Evolutionary conservation across 2,113 vertebrate species (phyloP).

Genomic region (Phoxinus phoxinus): DNA sequence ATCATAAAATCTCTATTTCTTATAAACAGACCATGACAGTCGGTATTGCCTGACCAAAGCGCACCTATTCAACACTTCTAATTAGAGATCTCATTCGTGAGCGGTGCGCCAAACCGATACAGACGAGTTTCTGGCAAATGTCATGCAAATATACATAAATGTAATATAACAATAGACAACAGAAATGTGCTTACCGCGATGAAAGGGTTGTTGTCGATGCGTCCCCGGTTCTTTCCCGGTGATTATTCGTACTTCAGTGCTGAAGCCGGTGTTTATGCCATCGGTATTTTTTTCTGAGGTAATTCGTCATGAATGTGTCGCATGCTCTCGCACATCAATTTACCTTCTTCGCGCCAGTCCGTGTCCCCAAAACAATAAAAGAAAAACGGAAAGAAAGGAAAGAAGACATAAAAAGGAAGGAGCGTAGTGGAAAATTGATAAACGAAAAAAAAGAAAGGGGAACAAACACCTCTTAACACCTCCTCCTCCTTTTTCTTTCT

Average conservation of each 20-base stretch:
- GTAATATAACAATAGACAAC: slow-evolving; percentile 52
- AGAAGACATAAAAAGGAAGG: neutral
- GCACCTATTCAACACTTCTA: slow-evolving; percentile 65
- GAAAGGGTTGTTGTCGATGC: slow-evolving; percentile 60
- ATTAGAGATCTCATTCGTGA: slow-evolving; percentile 57
- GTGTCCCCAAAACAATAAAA: slow-evolving; percentile 67
- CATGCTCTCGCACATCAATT: slow-evolving; percentile 69
- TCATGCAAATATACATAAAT: slow-evolving; percentile 50
- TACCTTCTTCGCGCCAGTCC: slow-evolving; percentile 73
- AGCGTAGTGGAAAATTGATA: neutral
- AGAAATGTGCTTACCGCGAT: slow-evolving; percentile 68
- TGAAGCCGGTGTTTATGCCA: slow-evolving; percentile 64
- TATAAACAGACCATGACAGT: slow-evolving; percentile 74
- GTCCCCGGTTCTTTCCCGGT: slow-evolving; percentile 52
- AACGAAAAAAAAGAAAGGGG: slow-evolving; percentile 40
- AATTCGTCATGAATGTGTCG: slow-evolving; percentile 75
- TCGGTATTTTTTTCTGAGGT: slow-evolving; percentile 65
- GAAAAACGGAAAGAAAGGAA: neutral
- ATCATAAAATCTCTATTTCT: slow-evolving; percentile 57
- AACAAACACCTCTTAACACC: slow-evolving; percentile 72
- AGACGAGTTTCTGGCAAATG: slow-evolving; percentile 66
- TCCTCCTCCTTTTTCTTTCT: slow-evolving; percentile 53
- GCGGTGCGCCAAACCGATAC: slow-evolving; percentile 70
- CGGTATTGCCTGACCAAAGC: slow-evolving; percentile 22
- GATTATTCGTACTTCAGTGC: slow-evolving; percentile 47